Evolutionary conservation across 37 sponge, comb jelly and placozoan genomes (phyloP), one percentile per base, ranked within the genome.

Genomic region (Oopsacas minuta): DNA sequence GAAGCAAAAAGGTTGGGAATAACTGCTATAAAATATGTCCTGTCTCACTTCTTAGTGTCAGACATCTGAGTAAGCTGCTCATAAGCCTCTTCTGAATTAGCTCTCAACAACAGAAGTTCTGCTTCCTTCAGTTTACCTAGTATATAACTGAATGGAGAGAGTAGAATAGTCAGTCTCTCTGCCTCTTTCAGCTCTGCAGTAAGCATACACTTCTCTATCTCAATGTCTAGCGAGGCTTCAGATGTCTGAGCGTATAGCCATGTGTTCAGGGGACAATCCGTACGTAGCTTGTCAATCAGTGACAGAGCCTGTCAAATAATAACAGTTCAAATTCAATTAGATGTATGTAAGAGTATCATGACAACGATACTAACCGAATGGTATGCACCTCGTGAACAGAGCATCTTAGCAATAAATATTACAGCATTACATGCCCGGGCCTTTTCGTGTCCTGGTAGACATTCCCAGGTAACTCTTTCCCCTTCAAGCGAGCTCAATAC

Each of bases 181-280:
- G 75, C 75, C 75, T 61, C 75, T 12, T 12, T 61, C 75, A 61
- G 75, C 20, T 61, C 75, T 5, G 32, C 75, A 12, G 75, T 34
- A 5, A 61, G 30, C 75, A 61, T 5, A n/a, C 75, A 61, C 75
- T 61, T 61, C 75, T 61, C 75, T 3, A 34, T 61, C 75, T 61
- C 28, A 20, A 61, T 61, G 75, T 61, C 75, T 3, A 61, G 75
- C 75, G 28, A 32, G 1, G 75, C 75, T 34, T 61, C 75, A 5
- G 75, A 61, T 25, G 75, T 61, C 75, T 61, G 75, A 3, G 75
- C 75, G 30, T 61, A 61, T 25, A 61, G 75, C 75, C 75, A 61
- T 25, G 75, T 61, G 75, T 61, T 61, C 17, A 25, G 75, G 20
- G 30, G 20, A 61, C 75, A 61, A 12, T 32, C 1, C 5, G 28